Base-by-base conservation (phyloP, 2,113 vertebrate genomes). In the Phalacrocorax carbo region DNA sequence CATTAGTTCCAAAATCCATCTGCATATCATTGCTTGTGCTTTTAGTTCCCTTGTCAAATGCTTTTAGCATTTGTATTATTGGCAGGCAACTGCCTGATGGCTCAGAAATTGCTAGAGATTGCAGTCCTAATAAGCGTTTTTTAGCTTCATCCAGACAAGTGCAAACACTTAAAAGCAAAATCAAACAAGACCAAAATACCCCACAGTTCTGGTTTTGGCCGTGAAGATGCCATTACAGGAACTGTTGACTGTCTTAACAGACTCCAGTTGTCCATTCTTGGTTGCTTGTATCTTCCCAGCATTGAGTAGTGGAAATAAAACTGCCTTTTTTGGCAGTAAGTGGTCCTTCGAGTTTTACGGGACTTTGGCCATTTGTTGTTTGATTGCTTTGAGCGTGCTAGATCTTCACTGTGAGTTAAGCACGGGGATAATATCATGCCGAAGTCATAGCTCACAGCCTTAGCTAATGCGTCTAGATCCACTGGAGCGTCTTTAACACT, bases 251-350 rank as follows among this genome's bases (percentile, higher is more conserved):
- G 23, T 68, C 75, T 92, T 95, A 96, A 96, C 70, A 96, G 79
- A 82, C 71, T 94, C 89, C 93, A 89, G 80, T 96, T 95, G 83
- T 94, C 75, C 94, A 51, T 97, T 96, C 95, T 94, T 93, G 54
- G 78, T 95, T 94, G 81, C 78, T 93, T 65, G 44, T 91, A 17
- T 94, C 88, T 97, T 95, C 66, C 66, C 66, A 66, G 52, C 54
- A 42, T 42, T 3, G 9, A 79, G 69, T 58, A 93, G 70, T 96
- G 93, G 96, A 94, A 96, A 95, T 87, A 94, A 94, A 96, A 82
- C 49, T 94, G 88, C 93, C 91, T 94, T 94, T 94, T 97, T 95
- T 95, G 96, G 95, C 95, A 94, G 46, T 32, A n/a, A 38, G 23
- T 15, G 12, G 34, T 65, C 27, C 49, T 91, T 80, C 82, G 84